Evolutionary conservation across 2,888 invertebrate species (phyloP).

Genomic region (Dilophus febrilis): DNA sequence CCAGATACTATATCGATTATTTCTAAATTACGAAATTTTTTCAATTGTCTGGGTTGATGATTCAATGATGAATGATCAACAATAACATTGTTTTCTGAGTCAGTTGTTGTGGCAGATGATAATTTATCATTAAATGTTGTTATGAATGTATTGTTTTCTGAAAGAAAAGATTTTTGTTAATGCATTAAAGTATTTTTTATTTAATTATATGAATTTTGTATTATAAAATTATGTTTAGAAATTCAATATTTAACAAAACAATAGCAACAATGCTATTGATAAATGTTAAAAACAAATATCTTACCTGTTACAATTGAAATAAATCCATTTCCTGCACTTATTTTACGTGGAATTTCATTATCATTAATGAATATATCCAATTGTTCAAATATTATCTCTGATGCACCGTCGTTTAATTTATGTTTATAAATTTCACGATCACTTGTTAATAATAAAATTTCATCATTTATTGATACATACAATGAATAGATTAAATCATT

Average conservation of each 20-base stretch:
- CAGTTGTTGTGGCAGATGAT: neutral
- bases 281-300: no score
- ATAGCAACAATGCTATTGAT: no score
- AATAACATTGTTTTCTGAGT: neutral
- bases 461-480: slow-evolving; percentile 26
- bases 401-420: slow-evolving; percentile 4
- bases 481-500: slow-evolving; percentile 25
- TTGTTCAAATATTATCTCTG: slow-evolving; percentile 8
- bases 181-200: no score
- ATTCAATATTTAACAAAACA: no score
- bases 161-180: neutral
- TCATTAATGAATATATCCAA: slow-evolving; percentile 3
- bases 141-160: slow-evolving; percentile 3
- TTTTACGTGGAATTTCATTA: slow-evolving; percentile 5
- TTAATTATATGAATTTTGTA: no score
- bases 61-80: neutral
- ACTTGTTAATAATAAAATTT: slow-evolving; percentile 27
- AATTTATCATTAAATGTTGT: slow-evolving; percentile 3
- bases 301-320: slow-evolving; percentile 6
- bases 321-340: slow-evolving; percentile 6
- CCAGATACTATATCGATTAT: slow-evolving; percentile 5
- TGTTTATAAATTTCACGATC: slow-evolving; percentile 14
- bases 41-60: neutral
- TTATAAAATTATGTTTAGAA: no score
- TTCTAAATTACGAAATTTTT: slow-evolving; percentile 5